These are phyloP conservation scores for Drosophila miranda DNA, from an alignment of 1,140 invertebrate species.

Conservation along the genomic window DNA sequence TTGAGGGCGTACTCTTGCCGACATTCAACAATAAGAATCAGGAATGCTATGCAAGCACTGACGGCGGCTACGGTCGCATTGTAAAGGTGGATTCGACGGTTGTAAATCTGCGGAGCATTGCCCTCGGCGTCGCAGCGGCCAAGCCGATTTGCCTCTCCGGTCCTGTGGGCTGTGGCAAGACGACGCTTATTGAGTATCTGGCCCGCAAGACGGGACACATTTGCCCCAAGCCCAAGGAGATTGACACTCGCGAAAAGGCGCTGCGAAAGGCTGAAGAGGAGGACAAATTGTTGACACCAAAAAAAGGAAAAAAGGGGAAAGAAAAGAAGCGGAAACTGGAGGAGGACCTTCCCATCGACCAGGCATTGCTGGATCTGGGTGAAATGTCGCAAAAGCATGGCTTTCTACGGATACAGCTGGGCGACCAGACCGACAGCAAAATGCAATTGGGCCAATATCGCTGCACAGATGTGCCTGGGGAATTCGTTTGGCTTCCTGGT, in stretches of 20 bases:
- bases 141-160: slow-evolving; percentile 94
- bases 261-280: slow-evolving; percentile 32
- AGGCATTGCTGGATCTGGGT: slow-evolving; percentile 50
- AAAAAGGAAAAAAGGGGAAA: slow-evolving; percentile 38
- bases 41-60: slow-evolving; percentile 78
- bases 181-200: slow-evolving; percentile 93
- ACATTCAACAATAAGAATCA: slow-evolving; percentile 83
- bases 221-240: slow-evolving; percentile 67
- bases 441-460: slow-evolving; percentile 96
- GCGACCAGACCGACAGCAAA: slow-evolving; percentile 99
- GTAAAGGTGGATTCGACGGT: slow-evolving; percentile 87
- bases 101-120: slow-evolving; percentile 88
- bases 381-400: slow-evolving; percentile 53
- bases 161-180: slow-evolving; percentile 97
- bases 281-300: slow-evolving; percentile 49
- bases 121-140: slow-evolving; percentile 88
- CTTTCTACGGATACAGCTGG: slow-evolving; percentile 90
- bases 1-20: slow-evolving; percentile 84
- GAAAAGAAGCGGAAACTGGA: slow-evolving; percentile 55
- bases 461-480: slow-evolving; percentile 97
- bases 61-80: slow-evolving; percentile 80
- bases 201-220: slow-evolving; percentile 89
- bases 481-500: slow-evolving; percentile 98
- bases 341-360: background rate
- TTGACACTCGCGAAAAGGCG: slow-evolving; percentile 27